phyloP scores from a whole-genome alignment of 1,140 invertebrate genomes.

The Zaprionus taronus region DNA sequence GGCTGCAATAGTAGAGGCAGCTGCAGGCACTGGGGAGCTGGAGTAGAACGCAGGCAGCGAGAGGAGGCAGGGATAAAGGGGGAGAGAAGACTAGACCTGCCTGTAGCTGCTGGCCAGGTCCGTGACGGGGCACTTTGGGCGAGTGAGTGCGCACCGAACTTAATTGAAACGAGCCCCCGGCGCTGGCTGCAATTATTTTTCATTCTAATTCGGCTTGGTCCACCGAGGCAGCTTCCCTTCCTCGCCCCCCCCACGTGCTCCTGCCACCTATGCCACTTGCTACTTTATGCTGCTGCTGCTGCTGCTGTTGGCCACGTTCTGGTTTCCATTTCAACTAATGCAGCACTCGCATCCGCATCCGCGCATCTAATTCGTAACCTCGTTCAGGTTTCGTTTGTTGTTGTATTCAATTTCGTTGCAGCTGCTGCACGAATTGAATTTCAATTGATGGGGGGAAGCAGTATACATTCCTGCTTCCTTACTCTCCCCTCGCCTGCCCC shows the following conservation, averaged over 20 bases:
- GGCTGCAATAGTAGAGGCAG: not conserved
- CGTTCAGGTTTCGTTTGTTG: slow-evolving; percentile 37
- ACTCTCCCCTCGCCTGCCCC: not conserved
- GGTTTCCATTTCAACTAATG: slow-evolving; percentile 37
- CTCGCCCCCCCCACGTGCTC: not conserved
- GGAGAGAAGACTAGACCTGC: not conserved
- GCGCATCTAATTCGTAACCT: slow-evolving; percentile 35
- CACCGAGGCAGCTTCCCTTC: slow-evolving; percentile 26
- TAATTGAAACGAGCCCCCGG: slow-evolving; percentile 74
- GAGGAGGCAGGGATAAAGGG: not conserved
- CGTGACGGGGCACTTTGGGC: slow-evolving; percentile 56
- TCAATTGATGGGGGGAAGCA: slow-evolving; percentile 35
- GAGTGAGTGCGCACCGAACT: slow-evolving; percentile 10
- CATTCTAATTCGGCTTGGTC: slow-evolving; percentile 70
- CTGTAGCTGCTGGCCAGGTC: slow-evolving; percentile 27
- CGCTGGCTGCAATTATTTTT: slow-evolving; percentile 77
- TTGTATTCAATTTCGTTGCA: slow-evolving; percentile 57
- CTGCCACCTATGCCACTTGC: not conserved
- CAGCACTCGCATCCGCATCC: slow-evolving; percentile 4
- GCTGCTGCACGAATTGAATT: slow-evolving; percentile 65
- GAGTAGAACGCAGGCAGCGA: not conserved
- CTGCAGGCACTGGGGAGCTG: not conserved
- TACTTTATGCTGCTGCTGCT: not conserved
- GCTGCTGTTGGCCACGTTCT: slow-evolving; percentile 4
- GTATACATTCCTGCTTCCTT: not conserved